These are phyloP conservation scores for Anguilla japonica DNA, from an alignment of 2,113 vertebrate species.

Conservation along the genomic window DNA sequence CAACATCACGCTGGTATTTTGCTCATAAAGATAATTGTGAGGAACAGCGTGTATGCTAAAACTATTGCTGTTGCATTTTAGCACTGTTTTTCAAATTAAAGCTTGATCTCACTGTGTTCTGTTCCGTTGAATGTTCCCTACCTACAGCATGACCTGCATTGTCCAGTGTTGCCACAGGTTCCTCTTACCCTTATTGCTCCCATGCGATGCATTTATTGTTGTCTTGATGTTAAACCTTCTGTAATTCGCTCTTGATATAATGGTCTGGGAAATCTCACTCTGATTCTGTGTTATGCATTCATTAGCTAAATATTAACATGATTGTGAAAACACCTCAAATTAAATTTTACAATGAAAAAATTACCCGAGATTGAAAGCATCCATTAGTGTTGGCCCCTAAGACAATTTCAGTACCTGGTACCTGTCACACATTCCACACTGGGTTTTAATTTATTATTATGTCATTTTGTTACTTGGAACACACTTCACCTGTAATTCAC, in stretches of 20 bases:
- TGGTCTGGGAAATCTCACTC: not conserved
- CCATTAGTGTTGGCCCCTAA: no score
- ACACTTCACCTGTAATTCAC: no score
- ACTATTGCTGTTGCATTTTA: not conserved
- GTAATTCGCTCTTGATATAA: not conserved
- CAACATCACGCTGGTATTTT: not conserved
- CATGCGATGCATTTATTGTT: not conserved
- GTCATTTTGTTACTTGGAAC: no score
- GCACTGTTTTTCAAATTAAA: not conserved
- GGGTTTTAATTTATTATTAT: no score
- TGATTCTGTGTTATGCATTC: not conserved
- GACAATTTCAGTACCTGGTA: no score
- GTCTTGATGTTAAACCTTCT: not conserved
- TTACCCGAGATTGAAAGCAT: not conserved
- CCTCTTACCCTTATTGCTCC: not conserved
- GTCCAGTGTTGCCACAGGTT: no score
- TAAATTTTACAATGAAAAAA: not conserved
- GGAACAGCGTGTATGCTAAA: not conserved
- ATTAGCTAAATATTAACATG: not conserved
- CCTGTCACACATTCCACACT: no score
- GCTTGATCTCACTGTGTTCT: not conserved
- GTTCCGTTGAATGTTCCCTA: not conserved
- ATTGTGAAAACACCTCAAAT: not conserved
- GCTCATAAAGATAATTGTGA: not conserved
- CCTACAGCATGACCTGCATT: not conserved